phyloP scores from a whole-genome alignment of 1,140 invertebrate genomes.

The Zaprionus tsacasi region DNA sequence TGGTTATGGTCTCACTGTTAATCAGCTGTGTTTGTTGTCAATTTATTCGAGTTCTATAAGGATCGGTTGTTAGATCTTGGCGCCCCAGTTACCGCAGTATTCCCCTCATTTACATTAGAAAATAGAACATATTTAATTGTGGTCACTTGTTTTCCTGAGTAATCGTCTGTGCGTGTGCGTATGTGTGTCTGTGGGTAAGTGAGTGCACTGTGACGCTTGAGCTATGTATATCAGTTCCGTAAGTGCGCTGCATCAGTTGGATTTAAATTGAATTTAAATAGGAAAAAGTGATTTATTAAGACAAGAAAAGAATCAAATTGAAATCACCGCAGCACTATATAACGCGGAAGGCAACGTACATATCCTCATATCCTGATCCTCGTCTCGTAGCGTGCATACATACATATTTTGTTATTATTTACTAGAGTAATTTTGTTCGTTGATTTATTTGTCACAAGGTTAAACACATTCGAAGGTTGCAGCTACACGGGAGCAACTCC shows the following conservation, averaged over 20 bases:
- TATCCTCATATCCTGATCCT: not conserved
- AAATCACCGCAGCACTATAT: too few relatives aligned
- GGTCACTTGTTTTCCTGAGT: not conserved
- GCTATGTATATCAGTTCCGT: not conserved
- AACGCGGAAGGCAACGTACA: not conserved
- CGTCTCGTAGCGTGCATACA: not conserved
- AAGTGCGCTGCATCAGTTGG: not conserved
- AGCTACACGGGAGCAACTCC: not conserved
- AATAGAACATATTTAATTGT: not conserved
- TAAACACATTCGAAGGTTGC: too few relatives aligned
- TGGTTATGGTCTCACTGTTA: too few relatives aligned
- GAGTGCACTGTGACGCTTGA: too few relatives aligned
- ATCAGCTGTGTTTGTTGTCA: too few relatives aligned
- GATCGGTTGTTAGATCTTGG: too few relatives aligned
- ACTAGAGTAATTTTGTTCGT: not conserved
- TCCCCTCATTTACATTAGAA: constrained; percentile 1
- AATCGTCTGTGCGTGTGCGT: not conserved
- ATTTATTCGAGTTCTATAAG: too few relatives aligned
- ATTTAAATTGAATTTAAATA: too few relatives aligned
- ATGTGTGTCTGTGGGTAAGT: too few relatives aligned
- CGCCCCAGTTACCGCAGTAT: too few relatives aligned
- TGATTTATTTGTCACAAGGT: not conserved
- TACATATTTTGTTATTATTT: not conserved
- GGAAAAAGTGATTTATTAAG: too few relatives aligned
- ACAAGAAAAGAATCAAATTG: too few relatives aligned